phyloP scores from a whole-genome alignment of 2,113 vertebrate species.

The Solea senegalensis region DNA sequence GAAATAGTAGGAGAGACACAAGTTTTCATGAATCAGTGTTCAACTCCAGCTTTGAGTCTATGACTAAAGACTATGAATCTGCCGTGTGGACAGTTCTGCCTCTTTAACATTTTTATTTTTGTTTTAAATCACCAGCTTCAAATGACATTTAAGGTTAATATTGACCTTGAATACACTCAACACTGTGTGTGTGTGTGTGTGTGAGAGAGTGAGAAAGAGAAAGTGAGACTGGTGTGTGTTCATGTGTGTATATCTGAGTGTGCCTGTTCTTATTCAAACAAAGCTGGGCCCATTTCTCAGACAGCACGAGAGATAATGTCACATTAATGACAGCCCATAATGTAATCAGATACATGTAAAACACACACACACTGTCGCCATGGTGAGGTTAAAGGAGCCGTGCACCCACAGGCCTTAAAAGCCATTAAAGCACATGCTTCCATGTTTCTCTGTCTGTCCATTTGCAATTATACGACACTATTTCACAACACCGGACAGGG shows the following conservation, averaged over 20 bases:
- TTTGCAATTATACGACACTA: neutral
- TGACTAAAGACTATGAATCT: too few relatives aligned
- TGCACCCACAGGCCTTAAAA: neutral
- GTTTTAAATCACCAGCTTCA: too few relatives aligned
- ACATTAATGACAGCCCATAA: conserved; percentile 41
- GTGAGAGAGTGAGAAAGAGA: conserved; percentile 14
- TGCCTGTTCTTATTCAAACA: conserved; percentile 62
- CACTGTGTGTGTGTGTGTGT: neutral
- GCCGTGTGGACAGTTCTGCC: too few relatives aligned
- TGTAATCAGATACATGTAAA: conserved; percentile 21
- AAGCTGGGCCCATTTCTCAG: conserved; percentile 18
- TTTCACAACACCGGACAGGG: conserved; percentile 12
- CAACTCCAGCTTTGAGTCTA: too few relatives aligned
- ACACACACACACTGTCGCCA: conserved; percentile 33
- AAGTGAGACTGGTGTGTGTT: neutral
- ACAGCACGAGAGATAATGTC: conserved; percentile 48
- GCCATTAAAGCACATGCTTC: neutral
- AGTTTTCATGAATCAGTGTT: too few relatives aligned
- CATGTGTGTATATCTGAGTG: conserved; percentile 10
- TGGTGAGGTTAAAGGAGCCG: conserved; percentile 1
- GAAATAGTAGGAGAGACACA: too few relatives aligned
- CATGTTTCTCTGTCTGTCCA: neutral
- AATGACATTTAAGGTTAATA: too few relatives aligned
- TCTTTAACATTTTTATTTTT: too few relatives aligned
- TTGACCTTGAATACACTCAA: too few relatives aligned